Percentiles rank a stretch among this genome's conserved stretches.
These are phyloP conservation scores for Balanococcus diminutus DNA, from an alignment of 2,888 invertebrate genomes.

Conservation along the genomic window DNA sequence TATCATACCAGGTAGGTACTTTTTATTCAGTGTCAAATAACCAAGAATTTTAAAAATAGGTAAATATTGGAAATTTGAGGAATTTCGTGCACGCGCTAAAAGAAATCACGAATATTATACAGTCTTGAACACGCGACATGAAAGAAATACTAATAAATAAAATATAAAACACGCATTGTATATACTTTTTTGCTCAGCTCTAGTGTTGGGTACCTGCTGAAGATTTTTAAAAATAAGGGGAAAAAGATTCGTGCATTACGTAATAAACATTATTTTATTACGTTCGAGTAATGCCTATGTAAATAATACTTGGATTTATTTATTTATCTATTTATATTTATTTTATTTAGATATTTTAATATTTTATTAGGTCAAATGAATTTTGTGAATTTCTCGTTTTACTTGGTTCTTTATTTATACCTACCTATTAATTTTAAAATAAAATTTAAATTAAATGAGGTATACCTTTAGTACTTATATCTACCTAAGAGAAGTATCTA, in stretches of 20 bases:
- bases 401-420: too few relatives aligned
- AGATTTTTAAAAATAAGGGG: background rate
- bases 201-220: background rate
- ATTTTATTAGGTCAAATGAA: background rate
- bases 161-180: conserved; percentile 27
- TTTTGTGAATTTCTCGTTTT: background rate
- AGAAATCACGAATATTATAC: conserved; percentile 26
- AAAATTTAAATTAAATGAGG: too few relatives aligned
- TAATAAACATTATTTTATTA: conserved; percentile 24
- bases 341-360: background rate
- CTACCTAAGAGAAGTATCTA: too few relatives aligned
- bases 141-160: conserved; percentile 31
- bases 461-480: too few relatives aligned
- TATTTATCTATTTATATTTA: background rate
- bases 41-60: background rate
- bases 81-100: conserved; percentile 3
- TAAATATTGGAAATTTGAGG: conserved; percentile 9
- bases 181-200: background rate
- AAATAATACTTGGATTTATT: background rate
- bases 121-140: background rate
- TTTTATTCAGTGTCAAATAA: conserved; percentile 23
- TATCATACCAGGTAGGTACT: background rate
- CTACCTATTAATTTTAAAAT: too few relatives aligned
- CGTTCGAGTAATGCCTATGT: background rate
- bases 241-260: background rate